phyloP scores from a whole-genome alignment of 2,113 vertebrate species.

The Siniperca chuatsi region DNA sequence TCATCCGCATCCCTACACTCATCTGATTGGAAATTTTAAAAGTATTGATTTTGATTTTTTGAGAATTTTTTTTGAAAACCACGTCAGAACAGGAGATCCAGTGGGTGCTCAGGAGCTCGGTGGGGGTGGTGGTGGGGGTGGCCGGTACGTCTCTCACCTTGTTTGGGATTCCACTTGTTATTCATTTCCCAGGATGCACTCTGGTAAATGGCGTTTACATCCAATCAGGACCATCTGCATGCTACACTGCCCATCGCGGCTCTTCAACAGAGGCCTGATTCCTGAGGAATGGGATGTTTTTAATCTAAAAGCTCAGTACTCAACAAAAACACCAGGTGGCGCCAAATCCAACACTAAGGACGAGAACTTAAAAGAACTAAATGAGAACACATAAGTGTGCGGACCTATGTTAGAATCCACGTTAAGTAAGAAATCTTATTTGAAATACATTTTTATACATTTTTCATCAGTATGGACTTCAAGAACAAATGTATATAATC shows the following conservation, averaged over 20 bases:
- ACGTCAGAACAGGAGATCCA: slow-evolving; percentile 18
- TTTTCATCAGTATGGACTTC: slow-evolving; percentile 32
- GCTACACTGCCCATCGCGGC: too few relatives aligned
- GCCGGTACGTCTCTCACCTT: too few relatives aligned
- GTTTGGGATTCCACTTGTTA: too few relatives aligned
- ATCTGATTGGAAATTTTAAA: too few relatives aligned
- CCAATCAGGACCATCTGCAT: too few relatives aligned
- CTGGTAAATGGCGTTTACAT: too few relatives aligned
- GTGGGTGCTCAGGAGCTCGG: too few relatives aligned
- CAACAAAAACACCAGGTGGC: neutral
- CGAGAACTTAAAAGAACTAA: slow-evolving; percentile 22
- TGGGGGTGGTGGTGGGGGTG: too few relatives aligned
- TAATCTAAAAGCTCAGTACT: slow-evolving; percentile 40
- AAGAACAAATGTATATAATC: slow-evolving; percentile 12
- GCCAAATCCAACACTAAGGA: slow-evolving; percentile 18
- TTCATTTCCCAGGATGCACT: too few relatives aligned
- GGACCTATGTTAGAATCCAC: slow-evolving; percentile 69
- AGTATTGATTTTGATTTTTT: too few relatives aligned
- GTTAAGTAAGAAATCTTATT: slow-evolving; percentile 27
- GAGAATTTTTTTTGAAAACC: too few relatives aligned
- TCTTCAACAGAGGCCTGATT: slow-evolving; percentile 59
- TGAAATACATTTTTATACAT: slow-evolving; percentile 5
- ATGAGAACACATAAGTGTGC: slow-evolving; percentile 44
- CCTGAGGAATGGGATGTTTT: slow-evolving; percentile 82
- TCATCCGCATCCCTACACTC: too few relatives aligned